Evolutionary conservation across 2,888 invertebrate genomes (phyloP), one percentile per base, ranked within the genome.

Genomic region (Drosophila antonietae): DNA sequence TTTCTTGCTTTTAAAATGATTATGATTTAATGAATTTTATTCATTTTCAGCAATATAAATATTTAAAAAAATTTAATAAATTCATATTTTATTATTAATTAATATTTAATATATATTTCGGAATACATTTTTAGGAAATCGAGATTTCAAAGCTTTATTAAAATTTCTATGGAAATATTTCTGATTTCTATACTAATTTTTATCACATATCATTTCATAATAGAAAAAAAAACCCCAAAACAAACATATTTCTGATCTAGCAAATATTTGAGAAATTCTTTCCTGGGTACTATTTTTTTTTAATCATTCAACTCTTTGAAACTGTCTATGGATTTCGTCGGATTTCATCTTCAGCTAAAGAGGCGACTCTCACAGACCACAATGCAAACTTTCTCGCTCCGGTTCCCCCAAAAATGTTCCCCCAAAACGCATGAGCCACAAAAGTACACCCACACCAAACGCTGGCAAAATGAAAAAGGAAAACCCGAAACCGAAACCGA

Each of bases 321-420:
- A 28, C 15, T 12, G 14, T 14, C 23, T 35, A 35, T 53, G 53
- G 35, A 15, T 46, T 46, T 14, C 2, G 49, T 52, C 35, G 44
- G 39, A 18, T n/a, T 35, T 49, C 47, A 23, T 33, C 28, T 52
- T 52, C 47, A 20, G 37, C 14, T 37, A 15, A 37, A 37, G 37
- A 39, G 37, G 18, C 37, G 4, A 31, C 55, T 41, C 49, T 57
- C 35, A 1, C 18, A 52, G 72, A 71, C 71, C 70, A 15, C 62
- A 61, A 15, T 23, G 15, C 37, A 55, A 68, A 66, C 52, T 66
- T 66, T 39, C 57, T 33, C 31, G 8, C 20, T 41, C n/a, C 37
- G 31, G 23, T 57, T n/a, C 18, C 33, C 12, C 33, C 12, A n/a
- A 59, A 44, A 65, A 12, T 35, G 49, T 15, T 9, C 15, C 20